Base-by-base conservation (phyloP, 2,888 invertebrate species). In the Clivina fossor region DNA sequence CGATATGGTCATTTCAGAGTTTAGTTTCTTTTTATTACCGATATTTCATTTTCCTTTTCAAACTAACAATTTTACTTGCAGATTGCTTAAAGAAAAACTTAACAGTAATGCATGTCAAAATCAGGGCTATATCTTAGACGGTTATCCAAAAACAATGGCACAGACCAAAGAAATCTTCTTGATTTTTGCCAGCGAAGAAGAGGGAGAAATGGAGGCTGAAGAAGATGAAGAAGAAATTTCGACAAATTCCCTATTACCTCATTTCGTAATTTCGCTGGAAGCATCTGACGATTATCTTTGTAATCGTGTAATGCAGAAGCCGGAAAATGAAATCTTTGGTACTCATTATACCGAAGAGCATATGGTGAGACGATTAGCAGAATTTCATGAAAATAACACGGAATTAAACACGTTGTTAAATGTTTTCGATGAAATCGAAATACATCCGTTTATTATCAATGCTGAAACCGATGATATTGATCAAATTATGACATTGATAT, bases 71-170 rank as follows among this genome's bases (percentile, higher is more conserved):
- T 11, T n/a, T 37, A 13, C n/a, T 56, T 51, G 2, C 49, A 80
- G 79, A 61, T 74, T 81, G 60, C 66, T 84, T 57, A 75, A 76
- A 41, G 73, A 74, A 40, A 76, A 76, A 57, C 64, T 85, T 46
- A 66, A 75, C 32, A 76, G 80, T 46, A 83, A 80, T 61, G 80
- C 81, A 30, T 84, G 84, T 64, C 77, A 79, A 64, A 88, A 87
- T 67, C 83, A 83, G 69, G 89, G 89, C 40, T 90, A 85, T 76
- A 80, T 89, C n/a, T 71, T 90, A 7, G 89, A 89, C 68, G 87
- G 85, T 1, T 86, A 79, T 69, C 89, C 89, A 0, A 83, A 80
- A 63, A 81, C 80, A 0, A 64, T 80, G 20, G 70, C 75, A 30
- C 85, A 88, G 66, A 71, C 75, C 0, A 70, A 62, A 55, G 68